A percentile compares a stretch with the other conserved stretches of the same genome.
These are phyloP conservation scores for Oryzias sinensis DNA, from an alignment of 2,797 vertebrate species.

Conservation along the genomic window DNA sequence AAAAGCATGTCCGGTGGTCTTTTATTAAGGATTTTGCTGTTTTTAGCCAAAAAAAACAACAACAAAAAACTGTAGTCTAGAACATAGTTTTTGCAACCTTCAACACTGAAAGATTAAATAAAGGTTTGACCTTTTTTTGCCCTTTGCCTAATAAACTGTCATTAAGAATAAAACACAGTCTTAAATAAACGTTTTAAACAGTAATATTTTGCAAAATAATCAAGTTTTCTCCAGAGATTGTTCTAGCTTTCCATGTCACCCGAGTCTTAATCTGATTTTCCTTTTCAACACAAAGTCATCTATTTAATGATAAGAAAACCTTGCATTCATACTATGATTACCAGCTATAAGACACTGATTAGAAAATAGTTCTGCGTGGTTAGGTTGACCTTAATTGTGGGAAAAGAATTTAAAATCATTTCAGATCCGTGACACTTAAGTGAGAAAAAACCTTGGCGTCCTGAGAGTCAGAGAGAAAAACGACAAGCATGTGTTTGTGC, in stretches of 20 bases:
- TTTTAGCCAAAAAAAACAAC: no score
- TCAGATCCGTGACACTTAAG: neutral
- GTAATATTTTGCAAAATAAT: no score
- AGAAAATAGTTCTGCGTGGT: conserved; percentile 23
- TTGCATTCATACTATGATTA: conserved; percentile 37
- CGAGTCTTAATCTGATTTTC: conserved; percentile 64
- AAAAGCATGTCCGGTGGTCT: no score
- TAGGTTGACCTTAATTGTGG: conserved; percentile 24
- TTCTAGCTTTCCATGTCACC: conserved; percentile 58
- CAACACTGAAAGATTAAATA: no score
- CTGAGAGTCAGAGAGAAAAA: neutral
- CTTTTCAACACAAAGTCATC: conserved; percentile 55
- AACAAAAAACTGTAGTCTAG: no score
- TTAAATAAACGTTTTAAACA: no score
- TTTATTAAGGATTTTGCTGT: no score
- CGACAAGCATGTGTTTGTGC: neutral
- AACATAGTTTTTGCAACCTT: no score
- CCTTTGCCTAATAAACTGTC: no score
- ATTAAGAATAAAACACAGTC: no score
- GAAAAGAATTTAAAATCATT: conserved; percentile 6
- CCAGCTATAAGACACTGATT: conserved; percentile 20
- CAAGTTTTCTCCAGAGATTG: no score
- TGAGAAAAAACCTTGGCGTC: neutral
- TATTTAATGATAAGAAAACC: conserved; percentile 63
- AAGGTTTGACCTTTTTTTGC: no score